Base-by-base conservation (phyloP, 2,797 vertebrate species). In the Falco naumanni region DNA sequence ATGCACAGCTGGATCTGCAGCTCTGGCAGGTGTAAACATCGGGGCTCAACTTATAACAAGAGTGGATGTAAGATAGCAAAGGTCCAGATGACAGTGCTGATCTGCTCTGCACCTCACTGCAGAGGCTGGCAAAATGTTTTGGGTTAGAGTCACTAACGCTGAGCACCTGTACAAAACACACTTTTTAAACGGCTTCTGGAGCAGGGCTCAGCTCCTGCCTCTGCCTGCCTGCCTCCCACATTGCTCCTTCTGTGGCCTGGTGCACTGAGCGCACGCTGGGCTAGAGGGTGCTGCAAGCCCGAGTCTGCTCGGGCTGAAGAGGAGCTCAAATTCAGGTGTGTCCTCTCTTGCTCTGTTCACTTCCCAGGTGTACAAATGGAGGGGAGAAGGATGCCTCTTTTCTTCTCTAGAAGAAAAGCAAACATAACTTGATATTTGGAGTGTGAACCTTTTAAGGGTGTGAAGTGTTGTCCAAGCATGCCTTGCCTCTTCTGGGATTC, bases 231-330 rank as follows among this genome's bases (percentile, higher is more conserved):
- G n/a, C 28, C 54, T 65, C 25, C 17, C 1, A 0, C 18, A 1
- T 11, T 48, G 25, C n/a, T 84, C 25, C 2, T 2, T 29, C 50
- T 1, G 0, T 34, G 86, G 28, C 10, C 22, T 75, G 57, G 10
- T 45, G 43, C 60, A 56, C 20, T 45, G 25, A 72, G 21, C 0
- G 0, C 5, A 16, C 19, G 15, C 78, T 0, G 0, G 59, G 64
- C 34, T 64, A 86, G 82, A 89, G 79, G 79, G 71, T 94, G 75
- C 66, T 91, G 6, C 48, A 68, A 54, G 41, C 64, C 85, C 0
- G 0, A 33, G 50, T 22, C 72, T 90, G 71, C 50, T 19, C 34
- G 33, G 19, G 2, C 31, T 66, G 39, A 47, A 63, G 43, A 74
- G 34, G 28, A 70, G 56, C 50, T 79, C 7, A 41, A 33, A 60